Conservation (phyloP, 2,113 vertebrate species). For the Percina caprodes region DNA sequence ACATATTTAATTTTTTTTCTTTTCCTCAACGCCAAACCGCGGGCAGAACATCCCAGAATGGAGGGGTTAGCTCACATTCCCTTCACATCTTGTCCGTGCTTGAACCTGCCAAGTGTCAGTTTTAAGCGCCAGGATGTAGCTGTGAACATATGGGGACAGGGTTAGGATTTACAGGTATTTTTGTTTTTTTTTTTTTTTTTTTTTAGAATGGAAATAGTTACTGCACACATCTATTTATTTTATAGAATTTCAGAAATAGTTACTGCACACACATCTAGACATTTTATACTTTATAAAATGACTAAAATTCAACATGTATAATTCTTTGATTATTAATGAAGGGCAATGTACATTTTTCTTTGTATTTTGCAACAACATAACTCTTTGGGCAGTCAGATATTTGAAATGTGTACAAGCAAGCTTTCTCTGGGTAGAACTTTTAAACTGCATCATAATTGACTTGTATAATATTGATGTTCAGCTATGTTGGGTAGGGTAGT, state of each 20-base stretch:
- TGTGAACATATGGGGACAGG: slow-evolving; percentile 57
- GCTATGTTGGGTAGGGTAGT: not conserved
- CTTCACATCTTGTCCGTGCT: slow-evolving; percentile 60
- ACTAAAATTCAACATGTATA: not conserved
- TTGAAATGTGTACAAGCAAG: not conserved
- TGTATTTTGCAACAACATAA: not conserved
- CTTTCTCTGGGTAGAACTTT: not conserved
- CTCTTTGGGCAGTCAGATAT: not conserved
- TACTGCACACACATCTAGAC: not conserved
- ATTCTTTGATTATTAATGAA: not conserved
- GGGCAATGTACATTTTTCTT: not conserved
- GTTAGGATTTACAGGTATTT: slow-evolving; percentile 45
- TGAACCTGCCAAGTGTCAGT: slow-evolving; percentile 63
- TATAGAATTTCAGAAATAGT: too few relatives aligned
- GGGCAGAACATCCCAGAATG: slow-evolving; percentile 54
- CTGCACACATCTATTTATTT: too few relatives aligned
- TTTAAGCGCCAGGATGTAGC: slow-evolving; percentile 54
- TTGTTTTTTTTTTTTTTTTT: slow-evolving; percentile 27
- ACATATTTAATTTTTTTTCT: slow-evolving; percentile 27
- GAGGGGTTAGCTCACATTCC: slow-evolving; percentile 63
- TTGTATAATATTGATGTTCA: not conserved
- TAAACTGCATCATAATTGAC: not conserved
- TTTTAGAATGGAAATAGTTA: not conserved
- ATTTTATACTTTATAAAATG: not conserved
- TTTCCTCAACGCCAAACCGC: slow-evolving; percentile 34